A percentile compares a stretch with the other conserved stretches of the same genome.
These are phyloP conservation scores for Drosophila willistoni DNA, from an alignment of 1,140 invertebrate species.

Conservation along the genomic window DNA sequence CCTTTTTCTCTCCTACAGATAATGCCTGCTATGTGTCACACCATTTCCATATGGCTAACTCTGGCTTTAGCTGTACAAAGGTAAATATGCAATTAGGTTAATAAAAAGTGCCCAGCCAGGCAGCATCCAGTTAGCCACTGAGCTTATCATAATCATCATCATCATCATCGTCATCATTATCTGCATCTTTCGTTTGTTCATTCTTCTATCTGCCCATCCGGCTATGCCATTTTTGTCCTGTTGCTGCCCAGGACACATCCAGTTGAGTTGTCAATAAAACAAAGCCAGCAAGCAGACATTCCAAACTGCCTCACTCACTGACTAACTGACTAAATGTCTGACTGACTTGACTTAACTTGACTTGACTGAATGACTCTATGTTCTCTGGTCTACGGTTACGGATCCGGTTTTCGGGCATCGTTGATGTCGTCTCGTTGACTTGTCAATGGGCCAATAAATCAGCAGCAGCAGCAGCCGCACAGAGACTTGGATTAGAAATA, in stretches of 20 bases:
- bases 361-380: conserved; percentile 3
- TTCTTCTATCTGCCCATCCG: background rate
- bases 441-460: conserved; percentile 75
- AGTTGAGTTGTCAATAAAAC: conserved; percentile 23
- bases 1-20: conserved; percentile 78
- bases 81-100: conserved; percentile 68
- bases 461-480: conserved; percentile 42
- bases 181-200: background rate
- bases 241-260: conserved; percentile 9
- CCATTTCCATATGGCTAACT: conserved; percentile 95
- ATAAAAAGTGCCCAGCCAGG: conserved; percentile 30
- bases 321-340: conserved; percentile 18
- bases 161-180: background rate
- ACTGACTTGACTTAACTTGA: conserved; percentile 2
- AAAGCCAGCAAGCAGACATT: conserved; percentile 2
- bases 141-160: background rate
- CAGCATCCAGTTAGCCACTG: background rate
- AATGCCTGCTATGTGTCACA: conserved; percentile 95
- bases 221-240: background rate
- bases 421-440: conserved; percentile 41
- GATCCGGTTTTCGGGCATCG: background rate
- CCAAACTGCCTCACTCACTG: conserved; percentile 8
- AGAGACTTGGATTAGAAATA: conserved; percentile 37
- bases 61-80: conserved; percentile 93
- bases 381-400: background rate